phyloP scores from a whole-genome alignment of 2,797 vertebrate genomes.

The Eulemur albifrons region DNA sequence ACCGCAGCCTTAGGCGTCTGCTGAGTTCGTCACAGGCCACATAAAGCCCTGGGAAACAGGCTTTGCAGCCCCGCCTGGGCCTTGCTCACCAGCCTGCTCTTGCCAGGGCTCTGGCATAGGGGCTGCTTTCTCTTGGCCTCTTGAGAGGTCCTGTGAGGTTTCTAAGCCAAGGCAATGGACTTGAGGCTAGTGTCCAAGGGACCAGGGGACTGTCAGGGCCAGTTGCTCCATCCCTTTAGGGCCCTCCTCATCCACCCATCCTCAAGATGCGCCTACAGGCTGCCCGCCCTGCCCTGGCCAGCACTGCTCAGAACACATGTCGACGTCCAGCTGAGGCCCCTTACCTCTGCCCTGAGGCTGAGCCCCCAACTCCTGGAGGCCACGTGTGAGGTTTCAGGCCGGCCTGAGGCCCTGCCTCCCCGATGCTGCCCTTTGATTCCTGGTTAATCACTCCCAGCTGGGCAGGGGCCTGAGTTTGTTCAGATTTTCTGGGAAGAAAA shows the following conservation, averaged over 20 bases:
- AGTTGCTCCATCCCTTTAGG: not conserved
- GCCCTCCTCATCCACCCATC: not conserved
- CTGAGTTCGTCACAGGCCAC: not conserved
- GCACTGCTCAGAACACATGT: not conserved
- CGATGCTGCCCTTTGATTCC: slow-evolving; percentile 49
- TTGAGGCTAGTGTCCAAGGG: not conserved
- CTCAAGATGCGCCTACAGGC: not conserved
- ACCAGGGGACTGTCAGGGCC: not conserved
- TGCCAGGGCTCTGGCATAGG: not conserved
- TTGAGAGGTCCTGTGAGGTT: not conserved
- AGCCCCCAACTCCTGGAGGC: slow-evolving; percentile 13
- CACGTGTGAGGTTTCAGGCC: not conserved
- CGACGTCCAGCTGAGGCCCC: not conserved
- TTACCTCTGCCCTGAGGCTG: not conserved
- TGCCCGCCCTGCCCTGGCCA: not conserved
- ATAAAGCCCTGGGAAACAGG: not conserved
- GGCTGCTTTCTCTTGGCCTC: not conserved
- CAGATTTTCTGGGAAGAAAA: not conserved
- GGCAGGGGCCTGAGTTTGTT: not conserved
- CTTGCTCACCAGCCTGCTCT: not conserved
- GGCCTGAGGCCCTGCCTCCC: not conserved
- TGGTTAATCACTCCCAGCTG: slow-evolving; percentile 74
- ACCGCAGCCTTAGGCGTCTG: not conserved
- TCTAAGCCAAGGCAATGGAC: not conserved
- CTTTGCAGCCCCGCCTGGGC: not conserved